phyloP scores from a whole-genome alignment of 2,888 invertebrate genomes.

The Drosophila bunnanda region DNA sequence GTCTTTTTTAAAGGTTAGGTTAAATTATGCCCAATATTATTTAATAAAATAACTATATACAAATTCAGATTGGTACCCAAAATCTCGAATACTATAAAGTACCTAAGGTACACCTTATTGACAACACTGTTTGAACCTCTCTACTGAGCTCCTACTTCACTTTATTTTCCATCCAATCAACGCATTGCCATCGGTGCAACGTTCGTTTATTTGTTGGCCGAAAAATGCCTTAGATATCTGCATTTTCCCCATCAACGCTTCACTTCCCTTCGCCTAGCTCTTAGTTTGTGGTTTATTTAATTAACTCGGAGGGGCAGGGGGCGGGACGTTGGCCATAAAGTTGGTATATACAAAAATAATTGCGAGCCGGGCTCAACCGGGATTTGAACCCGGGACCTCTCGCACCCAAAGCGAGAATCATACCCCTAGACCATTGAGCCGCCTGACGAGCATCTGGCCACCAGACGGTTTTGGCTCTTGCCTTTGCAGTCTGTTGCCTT shows the following conservation, averaged over 20 bases:
- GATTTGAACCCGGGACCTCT: constrained; percentile 85
- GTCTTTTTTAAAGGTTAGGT: too few relatives aligned
- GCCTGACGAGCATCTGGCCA: constrained; percentile 42
- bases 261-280: constrained; percentile 48
- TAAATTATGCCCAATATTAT: not conserved
- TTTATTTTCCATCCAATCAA: constrained; percentile 57
- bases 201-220: constrained; percentile 44
- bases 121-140: constrained; percentile 12
- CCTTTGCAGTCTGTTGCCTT: constrained; percentile 1
- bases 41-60: not conserved
- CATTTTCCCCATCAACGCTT: constrained; percentile 62
- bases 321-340: constrained; percentile 28
- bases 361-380: constrained; percentile 82
- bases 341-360: constrained; percentile 30
- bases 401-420: constrained; percentile 85
- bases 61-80: too few relatives aligned
- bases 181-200: constrained; percentile 61
- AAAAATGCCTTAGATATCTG: constrained; percentile 63
- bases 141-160: constrained; percentile 13
- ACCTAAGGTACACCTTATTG: constrained; percentile 8
- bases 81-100: not conserved
- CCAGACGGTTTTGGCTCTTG: constrained; percentile 4
- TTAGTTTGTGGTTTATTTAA: constrained; percentile 57
- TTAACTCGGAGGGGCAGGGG: constrained; percentile 46
- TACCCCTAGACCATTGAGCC: constrained; percentile 85